Conservation (phyloP, 2,888 invertebrate genomes). For the Onchidella celtica region DNA sequence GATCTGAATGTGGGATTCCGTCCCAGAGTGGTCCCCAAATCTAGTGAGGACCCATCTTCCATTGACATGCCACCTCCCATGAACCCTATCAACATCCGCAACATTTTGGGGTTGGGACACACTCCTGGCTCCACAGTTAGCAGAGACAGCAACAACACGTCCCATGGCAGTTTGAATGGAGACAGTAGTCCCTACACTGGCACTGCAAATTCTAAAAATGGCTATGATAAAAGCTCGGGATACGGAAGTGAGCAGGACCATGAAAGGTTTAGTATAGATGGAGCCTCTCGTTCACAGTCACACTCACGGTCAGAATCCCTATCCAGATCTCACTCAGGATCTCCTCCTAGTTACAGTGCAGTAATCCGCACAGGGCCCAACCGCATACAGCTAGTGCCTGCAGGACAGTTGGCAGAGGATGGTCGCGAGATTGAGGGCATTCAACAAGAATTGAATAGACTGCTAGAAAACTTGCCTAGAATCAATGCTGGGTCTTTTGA, state of each 20-base stretch:
- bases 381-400: slow-evolving; percentile 73
- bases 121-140: slow-evolving; percentile 43
- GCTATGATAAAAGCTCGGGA: slow-evolving; percentile 74
- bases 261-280: slow-evolving; percentile 70
- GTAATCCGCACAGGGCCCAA: slow-evolving; percentile 75
- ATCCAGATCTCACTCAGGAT: slow-evolving; percentile 53
- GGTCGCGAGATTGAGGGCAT: slow-evolving; percentile 50
- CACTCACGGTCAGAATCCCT: slow-evolving; percentile 57
- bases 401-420: slow-evolving; percentile 58
- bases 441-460: slow-evolving; percentile 65
- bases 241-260: slow-evolving; percentile 75
- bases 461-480: slow-evolving; percentile 70
- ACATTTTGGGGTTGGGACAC: slow-evolving; percentile 67
- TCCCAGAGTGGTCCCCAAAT: not conserved
- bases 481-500: slow-evolving; percentile 72
- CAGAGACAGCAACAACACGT: slow-evolving; percentile 54
- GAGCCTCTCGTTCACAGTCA: slow-evolving; percentile 58
- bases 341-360: slow-evolving; percentile 73
- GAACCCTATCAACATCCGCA: slow-evolving; percentile 71
- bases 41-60: slow-evolving; percentile 33
- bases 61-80: slow-evolving; percentile 70
- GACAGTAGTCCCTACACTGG: slow-evolving; percentile 69
- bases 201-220: slow-evolving; percentile 64
- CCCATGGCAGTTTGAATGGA: slow-evolving; percentile 46
- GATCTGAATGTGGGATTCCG: slow-evolving; percentile 22